Percentiles rank a stretch among this genome's conserved stretches.
Evolutionary conservation across 2,888 invertebrate species (phyloP).

Genomic region (Parasteatoda lunata): DNA sequence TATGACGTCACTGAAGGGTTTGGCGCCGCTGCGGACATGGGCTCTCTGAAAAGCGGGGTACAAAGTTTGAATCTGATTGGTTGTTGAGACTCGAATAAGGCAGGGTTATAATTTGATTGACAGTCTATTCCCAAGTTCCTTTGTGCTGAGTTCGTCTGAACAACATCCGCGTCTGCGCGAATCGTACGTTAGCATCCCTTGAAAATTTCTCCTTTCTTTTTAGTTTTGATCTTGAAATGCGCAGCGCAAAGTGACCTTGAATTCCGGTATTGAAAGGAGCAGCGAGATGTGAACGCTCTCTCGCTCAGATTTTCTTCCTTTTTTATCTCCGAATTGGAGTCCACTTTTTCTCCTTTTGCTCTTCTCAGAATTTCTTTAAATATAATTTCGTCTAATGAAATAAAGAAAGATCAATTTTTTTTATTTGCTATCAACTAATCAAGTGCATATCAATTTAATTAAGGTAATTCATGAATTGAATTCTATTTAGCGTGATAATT

Average conservation of each 20-base stretch:
- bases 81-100: neutral
- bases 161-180: slow-evolving; percentile 66
- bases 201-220: slow-evolving; percentile 58
- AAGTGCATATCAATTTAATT: neutral
- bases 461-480: no score
- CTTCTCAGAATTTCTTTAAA: slow-evolving; percentile 7
- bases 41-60: slow-evolving; percentile 51
- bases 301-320: slow-evolving; percentile 18
- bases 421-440: neutral
- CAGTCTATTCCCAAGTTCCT: slow-evolving; percentile 36
- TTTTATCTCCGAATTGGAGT: slow-evolving; percentile 11
- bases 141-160: slow-evolving; percentile 57
- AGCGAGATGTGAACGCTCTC: slow-evolving; percentile 63
- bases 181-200: slow-evolving; percentile 61
- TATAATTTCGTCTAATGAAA: slow-evolving; percentile 8
- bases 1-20: slow-evolving; percentile 66
- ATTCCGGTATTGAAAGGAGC: slow-evolving; percentile 55
- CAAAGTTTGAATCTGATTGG: slow-evolving; percentile 62
- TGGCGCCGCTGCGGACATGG: slow-evolving; percentile 65
- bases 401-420: neutral
- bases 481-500: no score
- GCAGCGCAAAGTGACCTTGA: slow-evolving; percentile 68
- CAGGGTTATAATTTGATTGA: slow-evolving; percentile 37
- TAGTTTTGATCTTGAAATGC: slow-evolving; percentile 68
- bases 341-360: slow-evolving; percentile 1